Percentiles rank a stretch among this genome's conserved stretches.
Conservation (phyloP, 2,113 vertebrate species). For the Ursus arctos region DNA sequence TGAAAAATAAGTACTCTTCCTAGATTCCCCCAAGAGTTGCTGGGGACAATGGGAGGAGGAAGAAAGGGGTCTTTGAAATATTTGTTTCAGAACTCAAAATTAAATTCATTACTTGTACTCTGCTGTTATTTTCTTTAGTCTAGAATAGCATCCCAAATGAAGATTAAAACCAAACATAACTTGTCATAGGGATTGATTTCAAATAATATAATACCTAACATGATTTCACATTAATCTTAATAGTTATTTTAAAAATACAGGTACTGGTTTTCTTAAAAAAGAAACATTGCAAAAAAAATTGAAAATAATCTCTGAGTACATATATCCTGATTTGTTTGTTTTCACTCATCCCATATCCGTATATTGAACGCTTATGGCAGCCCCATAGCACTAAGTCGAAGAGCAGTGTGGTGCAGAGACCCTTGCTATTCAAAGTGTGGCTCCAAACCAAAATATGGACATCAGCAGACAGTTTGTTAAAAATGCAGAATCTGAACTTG, state of each 20-base stretch:
- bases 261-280: constrained; percentile 1
- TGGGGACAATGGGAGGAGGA: not conserved
- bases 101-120: constrained; percentile 3
- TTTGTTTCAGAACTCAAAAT: not conserved
- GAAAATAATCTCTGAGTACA: not conserved
- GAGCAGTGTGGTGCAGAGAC: not conserved
- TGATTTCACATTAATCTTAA: constrained; percentile 26
- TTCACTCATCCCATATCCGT: not conserved
- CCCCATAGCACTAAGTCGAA: not conserved
- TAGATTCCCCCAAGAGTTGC: not conserved
- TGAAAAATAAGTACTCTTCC: not conserved
- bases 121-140: not conserved
- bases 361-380: not conserved
- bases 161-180: not conserved
- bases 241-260: not conserved
- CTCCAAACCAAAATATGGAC: not conserved
- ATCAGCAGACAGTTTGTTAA: not conserved
- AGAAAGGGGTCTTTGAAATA: not conserved
- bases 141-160: not conserved
- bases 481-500: not conserved
- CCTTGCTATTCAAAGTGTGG: not conserved
- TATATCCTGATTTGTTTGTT: not conserved
- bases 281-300: not conserved
- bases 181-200: not conserved
- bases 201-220: not conserved